Base-by-base conservation (phyloP, 2,888 invertebrate species). In the Nomada ferruginata region DNA sequence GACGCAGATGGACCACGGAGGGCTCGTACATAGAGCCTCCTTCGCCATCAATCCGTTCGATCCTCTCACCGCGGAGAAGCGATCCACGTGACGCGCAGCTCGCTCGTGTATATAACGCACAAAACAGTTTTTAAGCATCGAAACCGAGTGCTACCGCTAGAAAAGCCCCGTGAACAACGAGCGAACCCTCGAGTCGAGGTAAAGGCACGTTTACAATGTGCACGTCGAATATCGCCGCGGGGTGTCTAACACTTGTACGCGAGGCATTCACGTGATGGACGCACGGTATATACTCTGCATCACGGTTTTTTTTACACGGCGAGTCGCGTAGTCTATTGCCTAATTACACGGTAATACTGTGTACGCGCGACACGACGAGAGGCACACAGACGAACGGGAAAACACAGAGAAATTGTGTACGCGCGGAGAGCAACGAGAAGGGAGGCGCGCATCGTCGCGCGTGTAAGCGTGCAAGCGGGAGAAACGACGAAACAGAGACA, bases 261-360 rank as follows among this genome's bases (percentile, higher is more conserved):
- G 50, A 47, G 76, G 63, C 71, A 87, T 88, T 88, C 82, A 78
- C 63, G 59, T 81, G 79, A 36, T 5, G 75, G 59, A 82, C 74
- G 70, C 76, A 68, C 73, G 69, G 72, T 70, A 57, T 61, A 78
- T 84, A 85, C 88, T 88, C 87, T 15, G 85, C 84, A 89, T 85
- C 83, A 83, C 82, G 85, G 84, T 87, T 36, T 36, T 36, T 90
- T 92, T 90, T 88, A 86, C 89, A 86, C 84, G 87, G 85, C 81
- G 81, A 87, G 90, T 90, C 85, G 65, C 76, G 69, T 79, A 86
- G 85, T 79, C 89, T 88, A 89, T 90, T 88, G 90, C 88, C 89
- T 92, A 92, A 92, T 92, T 92, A 90, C 87, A 85, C 81, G 76
- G 84, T 91, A 91, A 91, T 91, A 86, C 53, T 2, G 87, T 71